Evolutionary conservation across 2,888 invertebrate genomes (phyloP).

Genomic region (Polyploca ridens): DNA sequence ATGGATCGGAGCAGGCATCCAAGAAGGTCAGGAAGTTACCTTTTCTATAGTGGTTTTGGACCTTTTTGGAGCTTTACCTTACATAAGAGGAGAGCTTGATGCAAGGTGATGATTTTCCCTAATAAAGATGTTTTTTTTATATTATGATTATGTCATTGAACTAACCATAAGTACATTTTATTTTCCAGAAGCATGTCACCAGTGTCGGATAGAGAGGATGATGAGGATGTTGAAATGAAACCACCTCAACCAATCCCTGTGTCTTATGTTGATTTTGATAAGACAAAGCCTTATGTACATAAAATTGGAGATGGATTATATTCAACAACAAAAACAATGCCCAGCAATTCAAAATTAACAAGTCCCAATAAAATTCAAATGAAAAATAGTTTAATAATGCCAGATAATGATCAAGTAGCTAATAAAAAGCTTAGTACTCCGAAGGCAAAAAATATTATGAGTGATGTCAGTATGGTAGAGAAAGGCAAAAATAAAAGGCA

Average conservation of each 20-base stretch:
- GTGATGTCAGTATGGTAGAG: conserved; percentile 45
- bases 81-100: conserved; percentile 86
- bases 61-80: conserved; percentile 85
- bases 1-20: conserved; percentile 84
- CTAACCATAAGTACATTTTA: conserved; percentile 12
- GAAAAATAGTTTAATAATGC: conserved; percentile 27
- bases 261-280: conserved; percentile 73
- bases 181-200: conserved; percentile 58
- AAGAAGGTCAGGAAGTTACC: conserved; percentile 85
- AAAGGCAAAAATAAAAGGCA: conserved; percentile 57
- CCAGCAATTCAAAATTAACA: conserved; percentile 23
- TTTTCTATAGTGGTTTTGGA: conserved; percentile 85
- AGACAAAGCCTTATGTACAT: conserved; percentile 65
- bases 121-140: neutral
- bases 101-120: conserved; percentile 59
- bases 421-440: conserved; percentile 40
- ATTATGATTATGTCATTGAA: neutral
- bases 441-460: conserved; percentile 46
- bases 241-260: conserved; percentile 54
- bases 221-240: conserved; percentile 49
- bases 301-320: conserved; percentile 56
- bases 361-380: conserved; percentile 34
- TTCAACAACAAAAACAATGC: conserved; percentile 37
- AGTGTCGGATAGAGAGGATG: conserved; percentile 63
- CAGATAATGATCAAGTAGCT: conserved; percentile 30